Percentiles rank a stretch among this genome's conserved stretches.
Conservation (phyloP, 2,888 invertebrate species). For the Cantharis flavilabris region DNA sequence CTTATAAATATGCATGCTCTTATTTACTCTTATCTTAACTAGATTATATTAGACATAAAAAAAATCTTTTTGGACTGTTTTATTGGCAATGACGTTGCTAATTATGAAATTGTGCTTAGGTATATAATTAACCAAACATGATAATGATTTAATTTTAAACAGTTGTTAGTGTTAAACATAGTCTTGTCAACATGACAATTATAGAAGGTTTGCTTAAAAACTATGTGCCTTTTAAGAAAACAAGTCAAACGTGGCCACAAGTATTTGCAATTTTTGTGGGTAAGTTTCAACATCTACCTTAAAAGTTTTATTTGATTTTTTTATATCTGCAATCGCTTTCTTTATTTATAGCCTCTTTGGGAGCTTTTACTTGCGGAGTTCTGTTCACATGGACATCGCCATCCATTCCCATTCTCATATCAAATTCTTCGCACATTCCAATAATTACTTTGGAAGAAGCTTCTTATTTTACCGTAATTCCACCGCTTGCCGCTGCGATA, state of each 20-base stretch:
- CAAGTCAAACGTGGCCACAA: not conserved
- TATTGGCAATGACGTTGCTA: not conserved
- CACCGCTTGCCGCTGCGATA: slow-evolving; percentile 41
- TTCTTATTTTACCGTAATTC: slow-evolving; percentile 46
- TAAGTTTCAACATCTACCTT: not conserved
- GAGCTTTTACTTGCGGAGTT: slow-evolving; percentile 37
- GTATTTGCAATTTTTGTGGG: not conserved
- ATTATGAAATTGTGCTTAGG: not conserved
- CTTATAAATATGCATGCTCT: not conserved
- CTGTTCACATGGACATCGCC: slow-evolving; percentile 48
- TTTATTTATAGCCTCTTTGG: slow-evolving; percentile 28
- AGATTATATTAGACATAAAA: not conserved
- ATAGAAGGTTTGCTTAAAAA: not conserved
- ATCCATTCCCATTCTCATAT: slow-evolving; percentile 43
- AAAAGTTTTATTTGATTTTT: too few relatives aligned
- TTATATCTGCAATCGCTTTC: not conserved
- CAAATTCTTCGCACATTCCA: slow-evolving; percentile 37
- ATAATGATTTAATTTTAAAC: not conserved
- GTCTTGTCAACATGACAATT: not conserved
- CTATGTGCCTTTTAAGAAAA: not conserved
- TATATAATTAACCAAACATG: not conserved
- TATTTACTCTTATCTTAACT: not conserved
- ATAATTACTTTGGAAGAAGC: slow-evolving; percentile 43
- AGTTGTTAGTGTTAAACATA: not conserved
- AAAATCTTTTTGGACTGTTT: not conserved